Evolutionary conservation across 1,140 invertebrate species (phyloP), one percentile per base, ranked within the genome.

Genomic region (Ceratosolen solmsi): DNA sequence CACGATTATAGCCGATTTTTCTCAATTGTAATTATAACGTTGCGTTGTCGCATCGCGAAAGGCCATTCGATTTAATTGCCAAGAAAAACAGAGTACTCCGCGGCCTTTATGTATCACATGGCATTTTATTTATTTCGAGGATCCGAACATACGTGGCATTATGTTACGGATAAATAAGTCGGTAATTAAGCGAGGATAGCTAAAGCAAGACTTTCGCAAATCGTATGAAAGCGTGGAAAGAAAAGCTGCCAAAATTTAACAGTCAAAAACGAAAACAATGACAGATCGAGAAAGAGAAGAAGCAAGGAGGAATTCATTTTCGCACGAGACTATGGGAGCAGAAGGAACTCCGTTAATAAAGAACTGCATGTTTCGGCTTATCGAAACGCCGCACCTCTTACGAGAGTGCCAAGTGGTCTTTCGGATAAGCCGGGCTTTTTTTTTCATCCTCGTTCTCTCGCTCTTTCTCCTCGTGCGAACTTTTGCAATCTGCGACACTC

Each of bases 401-500:
- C n/a, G 20, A 46, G 36, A 58, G 70, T 56, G 78, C 56, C 70
- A 80, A 80, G 71, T 80, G 79, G 71, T 71, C 71, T 79, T 79
- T 79, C 41, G 51, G 79, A 80, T 74, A 80, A 80, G 41, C 38
- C 36, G 38, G 51, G 49, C 46, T 27, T 54, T 72, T 80, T 58
- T 78, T 54, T 54, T 79, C 51, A 41, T 60, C 49, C 4, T 75
- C 77, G 65, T 41, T 54, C 51, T 38, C 38, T 30, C 77, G 51
- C 51, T 46, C 33, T 41, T 51, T 60, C 30, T 60, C 22, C 49
- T 70, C 78, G 78, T 80, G 78, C 78, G 78, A 80, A 80, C 78
- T 72, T 73, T 73, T 54, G 78, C 78, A 80, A 80, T 79, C 78
- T 60, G 54, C 78, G 78, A 80, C 78, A 80, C 78, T 73, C 78